These are phyloP conservation scores for Oncopodura yosiiana DNA, from an alignment of 1,140 invertebrate species.

Conservation along the genomic window DNA sequence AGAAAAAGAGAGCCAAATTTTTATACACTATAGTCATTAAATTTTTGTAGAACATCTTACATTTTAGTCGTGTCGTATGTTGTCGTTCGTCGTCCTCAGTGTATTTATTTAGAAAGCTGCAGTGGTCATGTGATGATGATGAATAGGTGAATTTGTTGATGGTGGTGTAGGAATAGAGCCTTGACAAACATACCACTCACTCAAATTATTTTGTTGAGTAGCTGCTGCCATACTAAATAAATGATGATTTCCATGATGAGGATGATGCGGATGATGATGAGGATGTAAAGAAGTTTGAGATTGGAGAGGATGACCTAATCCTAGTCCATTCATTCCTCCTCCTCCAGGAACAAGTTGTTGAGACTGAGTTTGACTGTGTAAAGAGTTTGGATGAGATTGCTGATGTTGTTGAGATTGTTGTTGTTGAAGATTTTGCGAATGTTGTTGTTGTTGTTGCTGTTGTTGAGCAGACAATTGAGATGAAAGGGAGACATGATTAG, in stretches of 20 bases:
- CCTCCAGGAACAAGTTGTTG: conserved; percentile 21
- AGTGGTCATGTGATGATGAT: conserved; percentile 36
- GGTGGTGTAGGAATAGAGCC: conserved; percentile 34
- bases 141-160: conserved; percentile 35
- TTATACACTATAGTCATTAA: too few relatives aligned
- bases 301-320: conserved; percentile 22
- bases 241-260: conserved; percentile 29
- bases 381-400: conserved; percentile 20
- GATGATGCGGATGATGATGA: conserved; percentile 23
- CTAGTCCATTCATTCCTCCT: conserved; percentile 18
- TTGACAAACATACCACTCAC: conserved; percentile 35
- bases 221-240: conserved; percentile 31
- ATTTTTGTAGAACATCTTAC: too few relatives aligned
- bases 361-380: conserved; percentile 9
- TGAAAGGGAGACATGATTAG: conserved; percentile 19
- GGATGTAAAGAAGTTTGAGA: conserved; percentile 26
- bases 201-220: conserved; percentile 33
- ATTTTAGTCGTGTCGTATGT: too few relatives aligned
- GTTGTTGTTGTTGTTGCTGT: conserved; percentile 26
- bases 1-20: neutral
- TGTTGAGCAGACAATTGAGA: conserved; percentile 17
- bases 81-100: too few relatives aligned
- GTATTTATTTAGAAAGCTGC: conserved; percentile 32
- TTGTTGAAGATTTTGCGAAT: conserved; percentile 8
- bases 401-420: conserved; percentile 28